Percentiles rank a stretch among this genome's conserved stretches.
These are phyloP conservation scores for Lamellibrachia luymesi DNA, from an alignment of 1,140 invertebrate species.

Conservation along the genomic window DNA sequence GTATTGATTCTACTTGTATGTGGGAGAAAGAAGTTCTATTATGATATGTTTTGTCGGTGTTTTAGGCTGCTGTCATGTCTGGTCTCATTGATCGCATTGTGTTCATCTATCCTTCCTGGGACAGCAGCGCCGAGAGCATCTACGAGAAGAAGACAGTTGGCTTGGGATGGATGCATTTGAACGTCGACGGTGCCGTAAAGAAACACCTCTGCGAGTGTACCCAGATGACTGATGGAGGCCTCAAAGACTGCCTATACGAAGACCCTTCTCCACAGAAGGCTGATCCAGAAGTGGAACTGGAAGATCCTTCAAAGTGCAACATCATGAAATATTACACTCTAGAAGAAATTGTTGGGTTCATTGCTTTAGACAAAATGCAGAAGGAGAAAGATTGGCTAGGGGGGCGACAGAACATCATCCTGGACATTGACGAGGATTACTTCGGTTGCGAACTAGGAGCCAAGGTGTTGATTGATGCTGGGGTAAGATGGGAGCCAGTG, in stretches of 20 bases:
- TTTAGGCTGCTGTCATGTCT: slow-evolving; percentile 37
- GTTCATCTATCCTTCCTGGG: slow-evolving; percentile 48
- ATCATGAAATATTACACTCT: background rate
- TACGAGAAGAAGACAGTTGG: slow-evolving; percentile 25
- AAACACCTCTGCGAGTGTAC: slow-evolving; percentile 28
- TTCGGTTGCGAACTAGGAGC: slow-evolving; percentile 39
- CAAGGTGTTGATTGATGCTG: slow-evolving; percentile 30
- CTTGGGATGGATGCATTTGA: slow-evolving; percentile 28
- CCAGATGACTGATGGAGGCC: slow-evolving; percentile 22
- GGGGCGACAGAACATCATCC: slow-evolving; percentile 32
- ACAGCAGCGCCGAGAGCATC: slow-evolving; percentile 27
- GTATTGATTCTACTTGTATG: too few species aligned
- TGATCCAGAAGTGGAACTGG: background rate
- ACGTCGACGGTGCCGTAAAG: slow-evolving; percentile 27
- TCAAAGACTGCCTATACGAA: background rate
- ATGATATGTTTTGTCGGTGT: background rate
- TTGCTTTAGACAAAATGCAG: slow-evolving; percentile 11
- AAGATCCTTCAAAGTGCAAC: background rate
- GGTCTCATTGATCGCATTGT: slow-evolving; percentile 38
- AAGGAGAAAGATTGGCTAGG: slow-evolving; percentile 9
- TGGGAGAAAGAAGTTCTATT: too few species aligned
- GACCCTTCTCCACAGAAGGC: background rate
- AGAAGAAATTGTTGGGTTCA: slow-evolving; percentile 8
- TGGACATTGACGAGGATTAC: slow-evolving; percentile 46
- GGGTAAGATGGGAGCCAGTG: slow-evolving; percentile 22